Percentiles rank a stretch among this genome's conserved stretches.
phyloP scores from a whole-genome alignment of 2,113 vertebrate genomes.

The Capreolus pygargus region DNA sequence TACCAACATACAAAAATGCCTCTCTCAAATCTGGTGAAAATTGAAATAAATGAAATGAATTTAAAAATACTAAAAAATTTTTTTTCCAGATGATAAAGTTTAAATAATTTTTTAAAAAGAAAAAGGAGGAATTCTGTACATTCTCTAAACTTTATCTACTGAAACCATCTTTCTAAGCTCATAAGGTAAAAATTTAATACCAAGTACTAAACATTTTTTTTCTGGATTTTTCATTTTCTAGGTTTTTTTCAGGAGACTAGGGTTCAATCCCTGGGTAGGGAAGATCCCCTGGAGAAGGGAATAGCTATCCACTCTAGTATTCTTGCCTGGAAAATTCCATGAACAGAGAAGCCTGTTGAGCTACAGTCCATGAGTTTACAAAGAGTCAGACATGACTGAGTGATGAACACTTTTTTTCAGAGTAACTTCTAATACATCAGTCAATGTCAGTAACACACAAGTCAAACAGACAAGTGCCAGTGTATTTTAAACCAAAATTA shows the following conservation, averaged over 20 bases:
- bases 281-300: background rate
- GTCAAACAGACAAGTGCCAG: slow-evolving; percentile 77
- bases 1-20: background rate
- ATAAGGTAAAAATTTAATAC: slow-evolving; percentile 16
- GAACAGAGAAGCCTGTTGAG: background rate
- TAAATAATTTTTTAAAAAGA: background rate
- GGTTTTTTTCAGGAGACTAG: background rate
- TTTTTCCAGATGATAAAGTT: background rate
- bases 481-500: slow-evolving; percentile 71
- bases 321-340: background rate
- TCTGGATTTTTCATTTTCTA: background rate
- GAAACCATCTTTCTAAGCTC: background rate
- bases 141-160: background rate
- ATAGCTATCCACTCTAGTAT: background rate
- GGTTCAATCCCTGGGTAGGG: background rate
- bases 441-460: slow-evolving; percentile 79
- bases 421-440: slow-evolving; percentile 83
- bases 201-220: background rate
- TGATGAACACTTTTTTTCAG: slow-evolving; percentile 12
- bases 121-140: background rate
- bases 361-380: background rate
- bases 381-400: background rate
- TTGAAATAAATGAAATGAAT: background rate
- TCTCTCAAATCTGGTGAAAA: background rate
- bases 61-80: background rate